Conservation (phyloP, 2,113 vertebrate species). For the Tautogolabrus adspersus region DNA sequence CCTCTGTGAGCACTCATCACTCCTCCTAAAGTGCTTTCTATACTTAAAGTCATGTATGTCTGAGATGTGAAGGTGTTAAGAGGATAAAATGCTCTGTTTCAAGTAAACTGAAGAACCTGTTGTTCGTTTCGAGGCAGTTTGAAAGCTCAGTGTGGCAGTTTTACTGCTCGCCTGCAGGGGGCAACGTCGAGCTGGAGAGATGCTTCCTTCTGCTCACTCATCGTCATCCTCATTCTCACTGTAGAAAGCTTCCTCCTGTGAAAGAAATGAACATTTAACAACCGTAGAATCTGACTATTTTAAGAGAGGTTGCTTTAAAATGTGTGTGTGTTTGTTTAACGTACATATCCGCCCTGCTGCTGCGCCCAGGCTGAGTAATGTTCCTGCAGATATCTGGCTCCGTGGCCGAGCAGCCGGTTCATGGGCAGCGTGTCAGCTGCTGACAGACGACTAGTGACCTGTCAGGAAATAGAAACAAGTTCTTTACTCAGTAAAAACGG, state of each 20-base stretch:
- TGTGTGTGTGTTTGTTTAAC: slow-evolving; percentile 40
- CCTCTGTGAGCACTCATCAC: too few species aligned
- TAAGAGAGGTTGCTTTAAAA: background rate
- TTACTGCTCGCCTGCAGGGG: background rate
- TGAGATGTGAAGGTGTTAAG: background rate
- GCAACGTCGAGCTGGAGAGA: too few species aligned
- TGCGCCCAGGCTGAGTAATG: slow-evolving; percentile 84
- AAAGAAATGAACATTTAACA: background rate
- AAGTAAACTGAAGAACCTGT: background rate
- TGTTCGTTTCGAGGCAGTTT: background rate
- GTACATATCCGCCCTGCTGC: slow-evolving; percentile 87
- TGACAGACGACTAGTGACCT: slow-evolving; percentile 82
- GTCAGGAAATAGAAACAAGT: background rate
- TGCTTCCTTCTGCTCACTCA: slow-evolving; percentile 41
- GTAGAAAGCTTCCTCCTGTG: slow-evolving; percentile 69
- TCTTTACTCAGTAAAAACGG: background rate
- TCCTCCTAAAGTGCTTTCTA: too few species aligned
- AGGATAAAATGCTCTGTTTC: background rate
- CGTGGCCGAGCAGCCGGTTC: slow-evolving; percentile 84
- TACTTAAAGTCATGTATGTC: too few species aligned
- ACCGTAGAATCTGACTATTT: background rate
- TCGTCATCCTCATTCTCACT: slow-evolving; percentile 48
- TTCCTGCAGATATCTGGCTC: slow-evolving; percentile 86
- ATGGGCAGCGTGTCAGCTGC: slow-evolving; percentile 82
- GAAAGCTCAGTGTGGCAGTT: background rate